Conservation (phyloP, 2,797 vertebrate species). For the Cygnus olor region DNA sequence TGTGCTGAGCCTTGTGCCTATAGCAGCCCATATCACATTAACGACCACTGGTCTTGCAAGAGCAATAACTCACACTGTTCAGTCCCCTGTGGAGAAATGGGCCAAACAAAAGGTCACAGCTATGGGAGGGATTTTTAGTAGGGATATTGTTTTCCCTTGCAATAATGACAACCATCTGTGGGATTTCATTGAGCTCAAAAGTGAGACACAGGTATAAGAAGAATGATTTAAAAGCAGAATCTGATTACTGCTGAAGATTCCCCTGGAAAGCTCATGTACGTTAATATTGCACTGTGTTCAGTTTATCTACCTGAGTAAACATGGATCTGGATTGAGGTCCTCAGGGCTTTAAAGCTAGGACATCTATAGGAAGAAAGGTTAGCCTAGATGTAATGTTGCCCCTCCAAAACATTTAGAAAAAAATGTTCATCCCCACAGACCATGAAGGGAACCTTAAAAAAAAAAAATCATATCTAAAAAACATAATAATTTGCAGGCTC, state of each 20-base stretch:
- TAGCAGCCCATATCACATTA: not conserved
- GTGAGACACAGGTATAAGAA: not conserved
- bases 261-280: not conserved
- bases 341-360: not conserved
- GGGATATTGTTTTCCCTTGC: not conserved
- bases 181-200: not conserved
- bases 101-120: not conserved
- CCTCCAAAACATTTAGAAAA: not conserved
- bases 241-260: not conserved
- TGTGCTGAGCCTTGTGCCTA: not conserved
- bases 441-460: not conserved
- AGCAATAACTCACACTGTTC: not conserved
- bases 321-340: not conserved
- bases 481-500: not conserved
- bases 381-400: not conserved
- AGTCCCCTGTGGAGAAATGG: not conserved
- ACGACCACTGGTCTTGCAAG: not conserved
- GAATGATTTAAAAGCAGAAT: not conserved
- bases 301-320: not conserved
- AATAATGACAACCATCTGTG: not conserved
- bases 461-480: not conserved
- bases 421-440: accelerated
- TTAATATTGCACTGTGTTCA: not conserved
- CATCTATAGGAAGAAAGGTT: not conserved
- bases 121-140: not conserved